Base-by-base conservation (phyloP, 2,888 invertebrate genomes). In the Syrista parreyssii region DNA sequence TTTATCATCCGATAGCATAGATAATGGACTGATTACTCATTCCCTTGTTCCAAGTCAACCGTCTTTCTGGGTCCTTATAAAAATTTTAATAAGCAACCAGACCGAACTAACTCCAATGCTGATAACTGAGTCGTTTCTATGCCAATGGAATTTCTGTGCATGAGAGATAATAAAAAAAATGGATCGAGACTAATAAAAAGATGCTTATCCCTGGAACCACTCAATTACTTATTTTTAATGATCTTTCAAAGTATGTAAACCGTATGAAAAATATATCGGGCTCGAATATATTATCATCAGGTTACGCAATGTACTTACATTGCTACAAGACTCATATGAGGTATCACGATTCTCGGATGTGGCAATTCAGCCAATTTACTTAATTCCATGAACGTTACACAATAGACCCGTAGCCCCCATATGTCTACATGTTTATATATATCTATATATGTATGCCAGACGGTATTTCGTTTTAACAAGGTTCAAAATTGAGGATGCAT, bases 331-430 rank as follows among this genome's bases (percentile, higher is more conserved):
- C 55, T 55, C 23, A 15, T 55, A 55, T 55, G 55, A 35, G 75
- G 71, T 74, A 73, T 74, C 23, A 77, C 75, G 82, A 83, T 85
- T 83, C 85, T 85, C 80, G 84, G 83, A 84, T 83, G 81, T 76
- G 79, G 84, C 85, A 88, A 88, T 88, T 88, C 81, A 88, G 84
- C 84, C 86, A 88, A 88, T 88, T 88, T 85, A 86, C 82, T 88
- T 80, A 82, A 88, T 87, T 87, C 82, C 84, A 79, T 79, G 78
- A 78, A 75, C 84, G 79, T 79, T 79, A 79, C 79, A 82, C 84
- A 83, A 85, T 82, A 81, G 40, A 72, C 55, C 77, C 78, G 79
- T 69, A 79, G 79, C 76, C 79, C 77, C 77, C 73, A 75, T 78
- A 23, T 23, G 34, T 68, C 9, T 15, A 55, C 6, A 23, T 23